Evolutionary conservation across 2,888 invertebrate genomes (phyloP), one percentile per base, ranked within the genome.

Genomic region (Entomobrya multifasciata): DNA sequence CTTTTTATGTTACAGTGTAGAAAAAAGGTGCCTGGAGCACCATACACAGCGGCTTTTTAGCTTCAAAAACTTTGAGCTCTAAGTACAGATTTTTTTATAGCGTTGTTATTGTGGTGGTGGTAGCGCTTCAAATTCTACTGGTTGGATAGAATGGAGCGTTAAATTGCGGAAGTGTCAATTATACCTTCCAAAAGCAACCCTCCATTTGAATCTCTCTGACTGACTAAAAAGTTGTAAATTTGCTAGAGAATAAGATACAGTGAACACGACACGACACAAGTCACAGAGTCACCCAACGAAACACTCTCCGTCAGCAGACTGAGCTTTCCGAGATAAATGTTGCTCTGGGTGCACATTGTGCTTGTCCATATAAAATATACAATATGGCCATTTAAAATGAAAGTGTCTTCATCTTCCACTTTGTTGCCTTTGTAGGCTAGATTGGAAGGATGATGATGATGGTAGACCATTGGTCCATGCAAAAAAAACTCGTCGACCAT

Each of bases 91-190:
- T 36, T 55, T 72, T 47, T 72, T 67, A 70, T n/a, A 70, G 20
- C 22, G 13, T 27, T 74, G 74, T 17, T 49, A 4, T n/a, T n/a
- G n/a, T n/a, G 13, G 27, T 22, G 25, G 22, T 17, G 22, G 30
- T 27, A 74, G 74, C 8, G 4, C 27, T 49, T 17, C 49, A 11
- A 17, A 57, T 20, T 30, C 36, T 49, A 15, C 8, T 62, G 78
- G 44, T 57, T 57, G 41, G 13, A 77, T 55, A 41, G 74, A 57
- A 77, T 52, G 62, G 72, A 79, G 79, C 86, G 88, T 89, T 90
- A 89, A 91, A 91, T 91, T 91, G 91, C 91, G 91, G 91, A 91
- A 91, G 91, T 90, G 90, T 89, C 90, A 91, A 91, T 91, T 91
- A 90, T 89, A 79, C 83, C 89, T 88, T 88, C 88, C 85, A 36